A percentile compares a stretch with the other conserved stretches of the same genome.
Conservation (phyloP, 1,140 invertebrate genomes). For the Drosophila seguyi region DNA sequence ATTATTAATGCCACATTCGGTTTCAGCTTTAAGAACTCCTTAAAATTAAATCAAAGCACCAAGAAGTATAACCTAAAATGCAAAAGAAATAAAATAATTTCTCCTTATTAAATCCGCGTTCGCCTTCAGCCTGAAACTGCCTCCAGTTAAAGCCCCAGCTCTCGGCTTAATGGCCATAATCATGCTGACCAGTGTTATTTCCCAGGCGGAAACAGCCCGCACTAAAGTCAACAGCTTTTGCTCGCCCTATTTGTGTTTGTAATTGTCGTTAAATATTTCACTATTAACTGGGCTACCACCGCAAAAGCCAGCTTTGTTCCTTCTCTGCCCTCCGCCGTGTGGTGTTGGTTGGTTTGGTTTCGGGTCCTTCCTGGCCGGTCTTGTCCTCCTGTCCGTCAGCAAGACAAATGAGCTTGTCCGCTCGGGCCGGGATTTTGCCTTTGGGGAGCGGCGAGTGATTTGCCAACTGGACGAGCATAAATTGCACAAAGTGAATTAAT, state of each 20-base stretch:
- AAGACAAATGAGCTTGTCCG: conserved; percentile 66
- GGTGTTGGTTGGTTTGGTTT: background rate
- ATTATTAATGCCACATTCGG: too few species aligned
- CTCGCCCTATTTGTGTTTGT: conserved; percentile 43
- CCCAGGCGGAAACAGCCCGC: conserved; percentile 15
- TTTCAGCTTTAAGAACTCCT: too few species aligned
- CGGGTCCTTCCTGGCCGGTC: background rate
- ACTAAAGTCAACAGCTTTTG: conserved; percentile 24
- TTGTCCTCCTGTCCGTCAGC: conserved; percentile 13
- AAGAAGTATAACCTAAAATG: background rate
- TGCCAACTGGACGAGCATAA: conserved; percentile 60
- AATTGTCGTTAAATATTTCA: conserved; percentile 76
- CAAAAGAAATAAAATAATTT: background rate
- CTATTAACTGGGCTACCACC: conserved; percentile 48
- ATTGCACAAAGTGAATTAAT: conserved; percentile 59
- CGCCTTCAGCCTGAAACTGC: background rate
- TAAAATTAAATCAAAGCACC: background rate
- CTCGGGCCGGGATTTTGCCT: conserved; percentile 44
- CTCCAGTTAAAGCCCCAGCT: background rate
- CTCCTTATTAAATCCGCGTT: background rate
- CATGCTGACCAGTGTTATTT: conserved; percentile 17
- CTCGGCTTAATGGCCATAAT: background rate
- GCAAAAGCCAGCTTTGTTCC: conserved; percentile 20
- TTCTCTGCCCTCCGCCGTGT: background rate
- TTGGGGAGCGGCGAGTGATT: conserved; percentile 27